These are phyloP conservation scores for Fukomys damarensis DNA, from an alignment of 2,113 vertebrate species.

Conservation along the genomic window DNA sequence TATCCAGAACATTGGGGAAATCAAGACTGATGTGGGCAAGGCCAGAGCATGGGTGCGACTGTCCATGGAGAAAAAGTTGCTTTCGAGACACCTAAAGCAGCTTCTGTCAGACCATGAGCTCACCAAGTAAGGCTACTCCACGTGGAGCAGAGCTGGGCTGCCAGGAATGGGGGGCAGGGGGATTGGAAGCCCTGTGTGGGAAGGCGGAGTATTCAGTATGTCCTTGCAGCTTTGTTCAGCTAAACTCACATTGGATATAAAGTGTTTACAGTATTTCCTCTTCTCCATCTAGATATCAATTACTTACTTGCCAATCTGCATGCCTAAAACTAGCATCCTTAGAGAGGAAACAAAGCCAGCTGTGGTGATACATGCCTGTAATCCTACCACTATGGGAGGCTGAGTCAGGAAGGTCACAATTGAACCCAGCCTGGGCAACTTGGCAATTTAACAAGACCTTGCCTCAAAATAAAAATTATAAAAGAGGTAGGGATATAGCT, in stretches of 20 bases:
- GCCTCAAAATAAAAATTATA: neutral
- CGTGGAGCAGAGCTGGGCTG: constrained; percentile 3
- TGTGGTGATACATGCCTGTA: neutral
- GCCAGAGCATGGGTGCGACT: constrained; percentile 98
- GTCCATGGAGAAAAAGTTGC: constrained; percentile 99
- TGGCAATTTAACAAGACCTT: neutral
- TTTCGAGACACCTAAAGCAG: constrained; percentile 97
- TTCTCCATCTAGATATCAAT: neutral
- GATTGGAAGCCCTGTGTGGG: neutral
- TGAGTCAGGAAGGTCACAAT: neutral
- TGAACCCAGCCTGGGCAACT: neutral
- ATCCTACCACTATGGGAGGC: neutral
- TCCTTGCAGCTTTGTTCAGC: neutral
- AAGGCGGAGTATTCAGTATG: neutral
- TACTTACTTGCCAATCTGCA: neutral
- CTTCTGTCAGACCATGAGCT: constrained; percentile 97
- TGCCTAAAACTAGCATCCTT: neutral
- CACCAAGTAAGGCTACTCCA: constrained; percentile 91
- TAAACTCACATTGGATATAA: neutral
- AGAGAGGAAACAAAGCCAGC: neutral
- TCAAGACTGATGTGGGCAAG: constrained; percentile 98
- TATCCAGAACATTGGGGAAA: constrained; percentile 98
- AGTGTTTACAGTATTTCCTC: neutral
- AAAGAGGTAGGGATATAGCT: neutral
- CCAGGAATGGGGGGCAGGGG: neutral